phyloP scores from a whole-genome alignment of 2,797 vertebrate genomes.

The Syngnathus acus region DNA sequence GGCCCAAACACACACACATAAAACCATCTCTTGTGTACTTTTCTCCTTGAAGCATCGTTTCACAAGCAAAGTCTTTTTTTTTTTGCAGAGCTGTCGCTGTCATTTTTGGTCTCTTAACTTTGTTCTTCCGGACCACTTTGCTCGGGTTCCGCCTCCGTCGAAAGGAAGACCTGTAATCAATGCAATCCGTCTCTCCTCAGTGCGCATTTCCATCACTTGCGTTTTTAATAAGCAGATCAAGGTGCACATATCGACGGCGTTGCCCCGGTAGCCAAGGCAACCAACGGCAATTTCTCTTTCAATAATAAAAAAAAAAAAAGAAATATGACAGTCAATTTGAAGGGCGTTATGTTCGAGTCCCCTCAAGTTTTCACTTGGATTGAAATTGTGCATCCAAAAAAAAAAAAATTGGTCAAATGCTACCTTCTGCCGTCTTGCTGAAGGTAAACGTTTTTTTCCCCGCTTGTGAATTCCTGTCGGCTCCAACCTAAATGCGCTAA shows the following conservation, averaged over 20 bases:
- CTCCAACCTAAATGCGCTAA: background rate
- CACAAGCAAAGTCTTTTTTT: background rate
- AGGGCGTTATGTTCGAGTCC: no score
- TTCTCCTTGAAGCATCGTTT: background rate
- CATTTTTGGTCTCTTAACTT: background rate
- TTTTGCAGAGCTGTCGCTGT: background rate
- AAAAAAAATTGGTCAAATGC: background rate
- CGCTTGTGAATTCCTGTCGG: background rate
- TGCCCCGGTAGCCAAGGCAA: conserved; percentile 4
- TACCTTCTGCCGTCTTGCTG: background rate
- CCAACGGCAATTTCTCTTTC: background rate
- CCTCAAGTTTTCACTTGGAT: background rate
- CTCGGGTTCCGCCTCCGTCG: background rate
- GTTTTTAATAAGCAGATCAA: conserved; percentile 39
- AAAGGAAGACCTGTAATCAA: background rate
- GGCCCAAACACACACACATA: conserved; percentile 28
- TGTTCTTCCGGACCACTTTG: background rate
- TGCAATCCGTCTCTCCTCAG: conserved; percentile 5
- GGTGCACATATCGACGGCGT: conserved; percentile 26
- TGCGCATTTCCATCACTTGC: conserved; percentile 34
- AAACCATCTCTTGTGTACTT: conserved; percentile 1
- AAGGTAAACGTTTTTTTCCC: background rate
- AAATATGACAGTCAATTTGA: no score
- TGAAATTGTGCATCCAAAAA: background rate
- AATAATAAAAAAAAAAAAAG: no score